phyloP scores from a whole-genome alignment of 2,113 vertebrate genomes.

The Epinephelus fuscoguttatus region DNA sequence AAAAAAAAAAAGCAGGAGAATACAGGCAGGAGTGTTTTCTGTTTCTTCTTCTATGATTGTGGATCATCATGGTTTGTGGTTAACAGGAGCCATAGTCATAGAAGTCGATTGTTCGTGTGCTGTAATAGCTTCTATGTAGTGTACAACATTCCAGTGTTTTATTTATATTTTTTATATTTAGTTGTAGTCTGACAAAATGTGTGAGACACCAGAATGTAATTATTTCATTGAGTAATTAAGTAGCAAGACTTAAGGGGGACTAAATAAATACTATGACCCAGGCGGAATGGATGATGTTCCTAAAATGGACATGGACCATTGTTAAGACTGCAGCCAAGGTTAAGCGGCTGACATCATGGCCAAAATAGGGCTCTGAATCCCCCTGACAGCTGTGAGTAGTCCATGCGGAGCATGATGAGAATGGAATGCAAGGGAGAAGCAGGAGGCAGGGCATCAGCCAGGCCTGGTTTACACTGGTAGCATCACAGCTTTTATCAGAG shows the following conservation, averaged over 20 bases:
- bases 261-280: conserved; percentile 30
- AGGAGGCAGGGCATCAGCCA: conserved; percentile 32
- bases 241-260: neutral
- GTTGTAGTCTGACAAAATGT: neutral
- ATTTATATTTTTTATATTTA: too few species aligned
- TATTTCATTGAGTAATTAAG: too few species aligned
- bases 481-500: conserved; percentile 30
- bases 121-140: neutral
- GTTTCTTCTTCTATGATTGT: neutral
- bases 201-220: neutral
- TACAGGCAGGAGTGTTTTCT: neutral
- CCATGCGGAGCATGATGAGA: conserved; percentile 49
- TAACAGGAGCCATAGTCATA: neutral
- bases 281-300: conserved; percentile 33
- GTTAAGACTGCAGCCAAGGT: conserved; percentile 66
- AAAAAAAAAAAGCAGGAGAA: neutral
- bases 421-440: conserved; percentile 65
- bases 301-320: conserved; percentile 71
- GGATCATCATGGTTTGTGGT: neutral
- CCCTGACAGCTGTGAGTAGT: conserved; percentile 68
- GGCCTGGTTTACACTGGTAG: conserved; percentile 58
- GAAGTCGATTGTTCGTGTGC: neutral
- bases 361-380: conserved; percentile 66
- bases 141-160: neutral
- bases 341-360: conserved; percentile 66